A percentile compares a stretch with the other conserved stretches of the same genome.
phyloP scores from a whole-genome alignment of 2,113 vertebrate species.

The Dascyllus trimaculatus region DNA sequence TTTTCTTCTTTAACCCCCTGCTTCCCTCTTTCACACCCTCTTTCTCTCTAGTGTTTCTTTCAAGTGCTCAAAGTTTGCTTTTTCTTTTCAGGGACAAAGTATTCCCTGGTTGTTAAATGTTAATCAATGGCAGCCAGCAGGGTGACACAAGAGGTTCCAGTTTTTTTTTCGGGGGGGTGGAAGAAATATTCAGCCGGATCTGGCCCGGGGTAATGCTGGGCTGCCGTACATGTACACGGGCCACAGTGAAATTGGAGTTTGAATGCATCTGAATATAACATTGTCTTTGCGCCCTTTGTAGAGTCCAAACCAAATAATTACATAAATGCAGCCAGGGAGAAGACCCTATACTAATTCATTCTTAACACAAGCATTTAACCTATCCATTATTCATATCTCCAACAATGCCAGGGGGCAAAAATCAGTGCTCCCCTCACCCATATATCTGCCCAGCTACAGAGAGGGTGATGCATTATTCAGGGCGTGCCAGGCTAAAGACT shows the following conservation, averaged over 20 bases:
- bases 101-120: constrained; percentile 82
- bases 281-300: constrained; percentile 38
- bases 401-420: constrained; percentile 79
- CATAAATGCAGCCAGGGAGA: constrained; percentile 52
- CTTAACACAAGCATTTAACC: constrained; percentile 80
- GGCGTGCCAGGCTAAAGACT: constrained; percentile 74
- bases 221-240: constrained; percentile 18
- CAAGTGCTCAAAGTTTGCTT: constrained; percentile 79
- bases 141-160: constrained; percentile 54
- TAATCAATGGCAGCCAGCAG: constrained; percentile 72
- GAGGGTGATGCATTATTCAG: constrained; percentile 82
- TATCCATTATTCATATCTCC: constrained; percentile 80
- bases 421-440: constrained; percentile 66
- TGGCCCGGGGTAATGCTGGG: constrained; percentile 29
- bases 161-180: not conserved
- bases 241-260: constrained; percentile 64
- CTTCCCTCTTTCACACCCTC: constrained; percentile 44
- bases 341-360: constrained; percentile 69
- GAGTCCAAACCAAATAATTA: constrained; percentile 51
- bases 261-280: constrained; percentile 12
- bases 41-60: constrained; percentile 61
- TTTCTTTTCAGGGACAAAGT: constrained; percentile 75
- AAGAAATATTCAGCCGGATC: constrained; percentile 32
- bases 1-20: constrained; percentile 47
- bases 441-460: constrained; percentile 75